Evolutionary conservation across 1,140 invertebrate genomes (phyloP), one percentile per base, ranked within the genome.

Genomic region (Theocolax elegans): DNA sequence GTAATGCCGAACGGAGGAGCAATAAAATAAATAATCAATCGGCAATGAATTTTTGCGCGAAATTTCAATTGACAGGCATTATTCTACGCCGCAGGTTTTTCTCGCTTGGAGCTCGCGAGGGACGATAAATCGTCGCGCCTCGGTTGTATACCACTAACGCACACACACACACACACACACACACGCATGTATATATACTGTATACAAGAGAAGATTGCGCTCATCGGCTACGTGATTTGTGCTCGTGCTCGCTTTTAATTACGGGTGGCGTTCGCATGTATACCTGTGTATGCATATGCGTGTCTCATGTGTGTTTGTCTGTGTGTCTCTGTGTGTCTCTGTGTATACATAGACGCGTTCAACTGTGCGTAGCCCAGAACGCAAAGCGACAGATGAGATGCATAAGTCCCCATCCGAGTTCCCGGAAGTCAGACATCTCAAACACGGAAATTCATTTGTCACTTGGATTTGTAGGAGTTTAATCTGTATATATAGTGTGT

Each of bases 11-110:
- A 35, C 19, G 19, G 60, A 8, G 12, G 19, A n/a, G 27, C 42
- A 49, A 63, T 63, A 49, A 63, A 49, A 63, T 63, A 63, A 63
- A 63, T 46, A 63, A 63, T 63, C 60, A 63, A 63, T 63, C 48
- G 31, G 10, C 10, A 13, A 7, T 3, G 31, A 38, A 64, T 51
- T 64, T 53, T 51, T 64, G n/a, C 62, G 48, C 31, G 46, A 35
- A 53, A 40, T 38, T 40, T 64, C 62, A 53, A 64, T 64, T 21
- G 62, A 25, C 15, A 19, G 27, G 3, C 31, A 53, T 64, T 49
- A 35, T 23, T 63, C 29, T 49, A 1, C 2, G 38, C 56, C 10
- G 17, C 9, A 3, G 17, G 17, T n/a, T n/a, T n/a, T n/a, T n/a
- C n/a, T n/a, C n/a, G n/a, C n/a, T n/a, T n/a, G n/a, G n/a, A 1